Conservation (phyloP, 2,888 invertebrate species). For the Dorcus parallelipipedus region DNA sequence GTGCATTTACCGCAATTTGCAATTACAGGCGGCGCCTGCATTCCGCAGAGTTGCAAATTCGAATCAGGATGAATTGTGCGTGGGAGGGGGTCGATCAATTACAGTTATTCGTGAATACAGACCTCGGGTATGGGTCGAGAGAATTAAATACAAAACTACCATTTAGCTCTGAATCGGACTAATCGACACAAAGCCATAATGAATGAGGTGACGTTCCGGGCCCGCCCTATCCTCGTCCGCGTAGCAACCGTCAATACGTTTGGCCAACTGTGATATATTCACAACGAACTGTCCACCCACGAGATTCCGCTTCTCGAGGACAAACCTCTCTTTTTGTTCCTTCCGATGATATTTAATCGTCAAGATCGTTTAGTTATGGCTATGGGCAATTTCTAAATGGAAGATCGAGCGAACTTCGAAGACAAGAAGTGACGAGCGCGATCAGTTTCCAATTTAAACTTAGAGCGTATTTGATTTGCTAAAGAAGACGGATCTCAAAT, state of each 20-base stretch:
- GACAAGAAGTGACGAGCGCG: too few species aligned
- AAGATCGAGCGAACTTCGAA: too few species aligned
- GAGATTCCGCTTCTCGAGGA: conserved; percentile 29
- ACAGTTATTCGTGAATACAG: neutral
- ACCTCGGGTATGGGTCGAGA: neutral
- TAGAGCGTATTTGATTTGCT: too few species aligned
- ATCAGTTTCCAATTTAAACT: too few species aligned
- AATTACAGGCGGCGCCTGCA: neutral
- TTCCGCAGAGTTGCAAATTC: neutral
- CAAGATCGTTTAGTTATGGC: too few species aligned
- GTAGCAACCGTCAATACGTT: conserved; percentile 28
- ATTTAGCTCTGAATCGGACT: conserved; percentile 9
- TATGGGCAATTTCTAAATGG: too few species aligned
- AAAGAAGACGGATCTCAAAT: too few species aligned
- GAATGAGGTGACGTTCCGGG: conserved; percentile 22
- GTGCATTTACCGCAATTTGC: too few species aligned
- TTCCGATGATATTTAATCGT: too few species aligned
- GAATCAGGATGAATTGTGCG: neutral
- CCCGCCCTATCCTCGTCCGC: conserved; percentile 26
- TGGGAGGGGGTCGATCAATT: neutral
- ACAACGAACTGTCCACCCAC: conserved; percentile 43
- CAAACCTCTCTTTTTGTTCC: too few species aligned
- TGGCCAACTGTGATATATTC: conserved; percentile 42
- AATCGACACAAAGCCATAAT: conserved; percentile 21
- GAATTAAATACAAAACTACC: conserved; percentile 16